Percentiles rank a stretch among this genome's conserved stretches.
Evolutionary conservation across 1,140 invertebrate genomes (phyloP).

Genomic region (Leptestheria dahalacensis): DNA sequence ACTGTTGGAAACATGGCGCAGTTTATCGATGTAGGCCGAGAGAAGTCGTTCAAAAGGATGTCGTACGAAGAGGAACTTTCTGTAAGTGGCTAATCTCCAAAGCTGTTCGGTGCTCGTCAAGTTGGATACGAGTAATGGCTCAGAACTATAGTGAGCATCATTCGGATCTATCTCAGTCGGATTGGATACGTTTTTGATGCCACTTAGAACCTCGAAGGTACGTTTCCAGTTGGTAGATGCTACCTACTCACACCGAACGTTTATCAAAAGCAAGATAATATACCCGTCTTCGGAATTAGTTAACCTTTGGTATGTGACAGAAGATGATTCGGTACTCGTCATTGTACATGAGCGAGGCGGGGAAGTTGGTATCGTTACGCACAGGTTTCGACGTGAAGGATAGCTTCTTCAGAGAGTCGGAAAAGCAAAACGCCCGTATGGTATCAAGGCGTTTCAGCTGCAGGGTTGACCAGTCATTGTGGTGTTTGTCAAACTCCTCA

Average conservation of each 20-base stretch:
- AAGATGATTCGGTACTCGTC: background rate
- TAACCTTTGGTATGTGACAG: background rate
- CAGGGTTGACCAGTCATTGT: no score
- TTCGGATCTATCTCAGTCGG: slow-evolving; percentile 45
- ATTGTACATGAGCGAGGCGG: no score
- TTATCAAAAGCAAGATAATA: background rate
- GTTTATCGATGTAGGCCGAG: background rate
- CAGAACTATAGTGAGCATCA: no score
- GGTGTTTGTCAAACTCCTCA: no score
- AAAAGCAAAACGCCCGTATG: no score
- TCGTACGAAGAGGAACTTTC: background rate
- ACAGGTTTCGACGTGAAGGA: no score
- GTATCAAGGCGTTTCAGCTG: no score
- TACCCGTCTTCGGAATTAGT: no score
- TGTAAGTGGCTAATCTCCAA: slow-evolving; percentile 12
- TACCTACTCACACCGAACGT: slow-evolving; percentile 38
- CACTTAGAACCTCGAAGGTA: slow-evolving; percentile 66
- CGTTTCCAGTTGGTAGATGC: slow-evolving; percentile 93
- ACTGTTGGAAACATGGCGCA: background rate
- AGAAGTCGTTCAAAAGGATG: background rate
- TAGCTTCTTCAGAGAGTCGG: no score
- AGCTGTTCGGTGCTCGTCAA: slow-evolving; percentile 37
- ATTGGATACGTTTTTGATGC: slow-evolving; percentile 46
- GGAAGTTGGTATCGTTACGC: no score
- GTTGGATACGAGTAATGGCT: slow-evolving; percentile 35